Percentiles rank a stretch among this genome's conserved stretches.
Conservation (phyloP, 1,140 invertebrate species). For the Alviniconcha marisindica region DNA sequence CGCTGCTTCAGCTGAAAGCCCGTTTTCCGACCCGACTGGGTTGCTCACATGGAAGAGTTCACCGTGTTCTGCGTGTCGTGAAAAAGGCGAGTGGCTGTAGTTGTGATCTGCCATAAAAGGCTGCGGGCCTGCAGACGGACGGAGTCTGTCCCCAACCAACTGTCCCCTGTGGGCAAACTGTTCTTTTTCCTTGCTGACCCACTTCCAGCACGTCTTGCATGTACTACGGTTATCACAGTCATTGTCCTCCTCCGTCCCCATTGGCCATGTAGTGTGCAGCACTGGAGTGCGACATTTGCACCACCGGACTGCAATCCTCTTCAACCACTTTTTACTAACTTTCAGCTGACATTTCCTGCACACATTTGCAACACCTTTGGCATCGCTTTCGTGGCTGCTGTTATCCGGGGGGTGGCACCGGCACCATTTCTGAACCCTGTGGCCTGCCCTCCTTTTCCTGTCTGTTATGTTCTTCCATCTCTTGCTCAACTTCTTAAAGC, state of each 20-base stretch:
- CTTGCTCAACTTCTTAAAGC: background rate
- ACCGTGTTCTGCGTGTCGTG: background rate
- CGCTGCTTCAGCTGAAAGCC: too few species aligned
- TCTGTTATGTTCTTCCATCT: background rate
- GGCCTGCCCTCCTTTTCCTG: too few species aligned
- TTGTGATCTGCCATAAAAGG: background rate
- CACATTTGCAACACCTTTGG: background rate
- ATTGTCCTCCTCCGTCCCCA: background rate
- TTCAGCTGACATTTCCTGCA: background rate
- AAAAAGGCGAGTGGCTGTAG: conserved; percentile 12
- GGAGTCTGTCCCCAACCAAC: background rate
- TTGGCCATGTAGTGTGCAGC: background rate
- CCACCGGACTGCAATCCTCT: background rate
- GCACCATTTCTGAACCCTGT: background rate
- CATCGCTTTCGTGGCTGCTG: background rate
- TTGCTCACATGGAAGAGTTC: too few species aligned
- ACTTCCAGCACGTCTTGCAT: background rate
- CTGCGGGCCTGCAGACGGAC: background rate
- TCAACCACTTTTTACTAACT: conserved; percentile 2
- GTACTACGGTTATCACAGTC: background rate
- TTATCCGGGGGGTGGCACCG: background rate
- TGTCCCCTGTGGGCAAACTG: background rate
- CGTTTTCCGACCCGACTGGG: too few species aligned
- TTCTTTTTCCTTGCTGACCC: conserved; percentile 2
- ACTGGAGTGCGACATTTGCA: background rate